phyloP scores from a whole-genome alignment of 1,140 invertebrate species.

The Formica exsecta region DNA sequence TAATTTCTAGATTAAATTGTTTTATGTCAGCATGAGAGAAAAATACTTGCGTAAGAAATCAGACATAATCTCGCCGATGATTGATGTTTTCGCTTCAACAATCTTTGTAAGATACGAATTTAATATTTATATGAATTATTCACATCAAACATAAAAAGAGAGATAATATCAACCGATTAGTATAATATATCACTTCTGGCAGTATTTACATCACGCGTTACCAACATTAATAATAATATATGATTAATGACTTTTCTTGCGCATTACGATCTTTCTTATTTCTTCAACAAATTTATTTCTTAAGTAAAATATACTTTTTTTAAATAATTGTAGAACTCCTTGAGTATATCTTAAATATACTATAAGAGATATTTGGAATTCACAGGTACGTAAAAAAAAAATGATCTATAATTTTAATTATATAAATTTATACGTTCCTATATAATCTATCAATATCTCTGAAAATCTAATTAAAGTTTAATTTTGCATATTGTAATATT shows the following conservation, averaged over 20 bases:
- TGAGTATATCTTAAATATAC: background rate
- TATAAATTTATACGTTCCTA: background rate
- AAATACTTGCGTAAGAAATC: background rate
- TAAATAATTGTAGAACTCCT: constrained; percentile 11
- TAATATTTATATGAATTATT: constrained; percentile 19
- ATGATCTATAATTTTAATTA: background rate
- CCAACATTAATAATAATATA: constrained; percentile 28
- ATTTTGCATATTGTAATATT: background rate
- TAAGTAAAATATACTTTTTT: background rate
- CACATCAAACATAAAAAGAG: constrained; percentile 10
- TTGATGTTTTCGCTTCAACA: constrained; percentile 10
- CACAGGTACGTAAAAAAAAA: background rate
- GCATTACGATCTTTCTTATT: background rate
- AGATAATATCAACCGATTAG: constrained; percentile 20
- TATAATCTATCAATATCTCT: constrained; percentile 9
- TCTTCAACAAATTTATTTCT: background rate
- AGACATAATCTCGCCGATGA: constrained; percentile 2
- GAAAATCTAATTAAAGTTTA: constrained; percentile 1
- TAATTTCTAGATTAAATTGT: background rate
- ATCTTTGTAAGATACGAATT: constrained; percentile 25
- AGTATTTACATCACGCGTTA: constrained; percentile 2
- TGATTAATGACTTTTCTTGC: background rate
- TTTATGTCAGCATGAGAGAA: background rate
- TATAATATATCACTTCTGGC: background rate
- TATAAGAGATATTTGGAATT: background rate